These are phyloP conservation scores for Seriola aureovittata DNA, from an alignment of 2,113 vertebrate species.

Conservation along the genomic window DNA sequence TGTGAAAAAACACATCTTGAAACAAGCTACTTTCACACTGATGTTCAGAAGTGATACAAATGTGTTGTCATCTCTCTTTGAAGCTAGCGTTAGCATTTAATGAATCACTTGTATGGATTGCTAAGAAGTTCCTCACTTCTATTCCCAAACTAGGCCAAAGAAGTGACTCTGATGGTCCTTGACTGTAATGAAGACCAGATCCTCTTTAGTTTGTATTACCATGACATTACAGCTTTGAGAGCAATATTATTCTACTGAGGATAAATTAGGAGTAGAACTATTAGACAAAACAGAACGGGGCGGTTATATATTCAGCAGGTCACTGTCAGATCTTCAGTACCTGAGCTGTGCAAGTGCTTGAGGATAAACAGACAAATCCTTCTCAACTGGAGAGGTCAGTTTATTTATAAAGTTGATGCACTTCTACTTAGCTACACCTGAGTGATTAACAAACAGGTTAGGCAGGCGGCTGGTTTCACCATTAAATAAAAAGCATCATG, in stretches of 20 bases:
- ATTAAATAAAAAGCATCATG: neutral
- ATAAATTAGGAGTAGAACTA: neutral
- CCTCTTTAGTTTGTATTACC: no score
- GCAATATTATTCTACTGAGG: neutral
- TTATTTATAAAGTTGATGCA: neutral
- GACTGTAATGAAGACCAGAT: neutral
- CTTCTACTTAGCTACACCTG: neutral
- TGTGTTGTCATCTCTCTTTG: neutral
- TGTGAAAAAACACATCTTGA: neutral
- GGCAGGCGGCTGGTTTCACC: neutral
- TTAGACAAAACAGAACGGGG: neutral
- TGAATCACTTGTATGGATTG: constrained; percentile 1
- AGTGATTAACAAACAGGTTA: neutral
- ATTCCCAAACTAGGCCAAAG: neutral
- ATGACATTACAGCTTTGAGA: neutral
- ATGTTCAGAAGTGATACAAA: neutral
- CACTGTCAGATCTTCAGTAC: neutral
- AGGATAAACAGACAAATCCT: neutral
- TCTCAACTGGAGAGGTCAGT: neutral
- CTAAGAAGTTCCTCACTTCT: neutral
- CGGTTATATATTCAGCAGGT: neutral
- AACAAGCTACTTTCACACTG: neutral
- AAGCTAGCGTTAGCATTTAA: neutral
- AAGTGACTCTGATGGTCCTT: neutral
- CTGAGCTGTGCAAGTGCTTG: neutral